phyloP scores from a whole-genome alignment of 2,113 vertebrate genomes.

The Calyptomena viridis region DNA sequence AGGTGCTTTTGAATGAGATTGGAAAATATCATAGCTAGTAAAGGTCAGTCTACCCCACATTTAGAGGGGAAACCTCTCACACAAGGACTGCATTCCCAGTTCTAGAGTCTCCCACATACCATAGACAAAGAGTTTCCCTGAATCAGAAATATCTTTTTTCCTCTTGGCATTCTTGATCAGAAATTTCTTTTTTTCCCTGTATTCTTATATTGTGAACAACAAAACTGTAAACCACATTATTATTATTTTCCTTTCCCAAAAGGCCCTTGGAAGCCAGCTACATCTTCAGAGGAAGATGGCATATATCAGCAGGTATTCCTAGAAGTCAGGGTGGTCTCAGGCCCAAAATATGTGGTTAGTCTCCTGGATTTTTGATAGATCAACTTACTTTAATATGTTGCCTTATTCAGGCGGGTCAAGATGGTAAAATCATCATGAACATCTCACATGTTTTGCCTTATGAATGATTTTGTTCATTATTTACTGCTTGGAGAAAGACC shows the following conservation, averaged over 20 bases:
- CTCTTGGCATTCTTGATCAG: background rate
- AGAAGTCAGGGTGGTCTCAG: background rate
- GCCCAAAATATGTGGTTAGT: background rate
- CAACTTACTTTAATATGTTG: background rate
- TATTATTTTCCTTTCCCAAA: background rate
- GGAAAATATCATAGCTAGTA: background rate
- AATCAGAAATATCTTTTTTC: background rate
- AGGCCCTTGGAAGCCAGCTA: background rate
- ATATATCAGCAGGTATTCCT: background rate
- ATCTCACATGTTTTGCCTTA: background rate
- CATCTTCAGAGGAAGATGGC: background rate
- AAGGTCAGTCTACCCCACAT: background rate
- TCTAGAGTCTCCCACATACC: background rate
- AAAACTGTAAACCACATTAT: background rate
- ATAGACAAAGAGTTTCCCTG: background rate
- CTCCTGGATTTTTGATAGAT: background rate
- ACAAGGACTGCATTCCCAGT: background rate
- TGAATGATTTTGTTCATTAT: background rate
- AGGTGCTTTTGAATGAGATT: background rate
- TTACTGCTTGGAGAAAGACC: background rate
- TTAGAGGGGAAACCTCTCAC: background rate
- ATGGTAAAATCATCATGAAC: background rate
- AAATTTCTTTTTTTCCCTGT: background rate
- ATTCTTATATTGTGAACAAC: background rate
- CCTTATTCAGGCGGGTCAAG: background rate